These are phyloP conservation scores for Heliornis fulica DNA, from an alignment of 2,113 vertebrate genomes.

Conservation along the genomic window DNA sequence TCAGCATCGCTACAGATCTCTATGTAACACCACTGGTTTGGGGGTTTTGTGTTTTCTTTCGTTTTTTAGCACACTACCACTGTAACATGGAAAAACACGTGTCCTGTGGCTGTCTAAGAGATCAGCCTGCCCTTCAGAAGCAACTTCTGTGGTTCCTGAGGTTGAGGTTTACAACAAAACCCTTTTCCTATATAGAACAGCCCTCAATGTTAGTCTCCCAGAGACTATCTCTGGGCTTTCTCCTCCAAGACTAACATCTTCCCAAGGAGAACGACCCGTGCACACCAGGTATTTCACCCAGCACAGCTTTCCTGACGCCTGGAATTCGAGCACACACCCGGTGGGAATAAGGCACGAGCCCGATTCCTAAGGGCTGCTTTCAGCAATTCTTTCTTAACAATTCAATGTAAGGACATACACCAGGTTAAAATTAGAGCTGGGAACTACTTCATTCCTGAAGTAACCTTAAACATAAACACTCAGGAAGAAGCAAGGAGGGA, in stretches of 20 bases:
- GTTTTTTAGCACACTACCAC: neutral
- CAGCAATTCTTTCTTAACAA: neutral
- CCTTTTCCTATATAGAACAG: rapidly evolving
- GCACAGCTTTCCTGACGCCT: rapidly evolving
- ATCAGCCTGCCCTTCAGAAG: neutral
- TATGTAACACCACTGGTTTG: neutral
- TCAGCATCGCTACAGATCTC: neutral
- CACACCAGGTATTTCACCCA: neutral
- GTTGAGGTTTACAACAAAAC: neutral
- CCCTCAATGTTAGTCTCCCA: no score
- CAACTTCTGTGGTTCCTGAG: neutral
- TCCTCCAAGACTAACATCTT: neutral
- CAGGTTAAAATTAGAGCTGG: neutral
- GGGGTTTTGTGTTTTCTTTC: no score
- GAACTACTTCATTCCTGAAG: neutral
- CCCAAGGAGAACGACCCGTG: neutral
- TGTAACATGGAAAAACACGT: rapidly evolving
- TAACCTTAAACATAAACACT: neutral
- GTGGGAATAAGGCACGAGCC: neutral
- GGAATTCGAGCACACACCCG: neutral
- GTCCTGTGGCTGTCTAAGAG: rapidly evolving
- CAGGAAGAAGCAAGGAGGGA: rapidly evolving
- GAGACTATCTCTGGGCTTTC: rapidly evolving
- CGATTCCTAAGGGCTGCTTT: neutral
- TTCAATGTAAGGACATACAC: rapidly evolving